Evolutionary conservation across 2,113 vertebrate species (phyloP).

Genomic region (Dendrocopos noguchii): DNA sequence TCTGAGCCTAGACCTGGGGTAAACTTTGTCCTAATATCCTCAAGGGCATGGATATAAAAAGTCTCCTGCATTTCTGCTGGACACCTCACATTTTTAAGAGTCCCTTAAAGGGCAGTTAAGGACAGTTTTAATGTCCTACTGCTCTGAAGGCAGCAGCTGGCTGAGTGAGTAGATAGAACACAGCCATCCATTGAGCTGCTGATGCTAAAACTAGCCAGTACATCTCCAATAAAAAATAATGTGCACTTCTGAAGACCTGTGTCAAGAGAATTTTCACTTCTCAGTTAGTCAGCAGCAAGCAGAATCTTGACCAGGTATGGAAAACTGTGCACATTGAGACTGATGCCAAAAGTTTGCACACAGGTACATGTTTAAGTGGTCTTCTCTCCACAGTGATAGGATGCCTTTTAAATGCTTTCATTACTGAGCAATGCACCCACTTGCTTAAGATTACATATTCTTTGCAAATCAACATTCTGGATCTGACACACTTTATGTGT

Average conservation of each 20-base stretch:
- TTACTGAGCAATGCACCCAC: not conserved
- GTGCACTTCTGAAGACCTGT: not conserved
- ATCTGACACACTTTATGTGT: not conserved
- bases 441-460: not conserved
- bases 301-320: not conserved
- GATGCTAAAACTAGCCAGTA: not conserved
- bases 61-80: not conserved
- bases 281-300: not conserved
- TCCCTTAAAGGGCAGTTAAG: not conserved
- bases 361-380: not conserved
- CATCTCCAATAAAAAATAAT: not conserved
- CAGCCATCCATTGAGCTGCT: not conserved
- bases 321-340: not conserved
- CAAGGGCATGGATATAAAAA: not conserved
- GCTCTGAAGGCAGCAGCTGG: not conserved
- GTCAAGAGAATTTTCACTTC: not conserved
- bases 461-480: not conserved
- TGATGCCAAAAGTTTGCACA: not conserved
- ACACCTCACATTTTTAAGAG: not conserved
- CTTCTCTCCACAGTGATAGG: not conserved
- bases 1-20: not conserved
- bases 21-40: not conserved
- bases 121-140: not conserved
- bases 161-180: not conserved
- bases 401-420: not conserved